Percentiles rank a stretch among this genome's conserved stretches.
These are phyloP conservation scores for Pantherophis vulpinus DNA, from an alignment of 2,797 vertebrate species.

Conservation along the genomic window DNA sequence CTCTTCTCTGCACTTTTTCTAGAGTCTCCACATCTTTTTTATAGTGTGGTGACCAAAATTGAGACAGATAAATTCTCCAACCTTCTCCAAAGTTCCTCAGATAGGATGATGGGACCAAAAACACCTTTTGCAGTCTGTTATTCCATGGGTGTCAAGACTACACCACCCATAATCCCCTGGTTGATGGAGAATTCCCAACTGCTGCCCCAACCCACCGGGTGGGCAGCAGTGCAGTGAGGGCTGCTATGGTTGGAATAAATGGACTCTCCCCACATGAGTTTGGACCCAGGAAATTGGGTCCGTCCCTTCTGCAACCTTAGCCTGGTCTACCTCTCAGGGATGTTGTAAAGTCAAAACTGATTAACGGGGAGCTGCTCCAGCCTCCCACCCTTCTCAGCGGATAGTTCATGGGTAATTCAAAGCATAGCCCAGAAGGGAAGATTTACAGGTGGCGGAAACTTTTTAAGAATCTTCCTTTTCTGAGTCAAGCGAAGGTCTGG, in stretches of 20 bases:
- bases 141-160: not conserved
- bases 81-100: not conserved
- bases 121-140: not conserved
- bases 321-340: not conserved
- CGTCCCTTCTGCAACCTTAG: not conserved
- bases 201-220: not conserved
- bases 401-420: not conserved
- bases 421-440: not conserved
- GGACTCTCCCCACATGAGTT: not conserved
- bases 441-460: not conserved
- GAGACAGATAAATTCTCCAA: not conserved
- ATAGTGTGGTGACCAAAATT: not conserved
- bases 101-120: not conserved
- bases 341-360: not conserved
- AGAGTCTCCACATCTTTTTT: not conserved
- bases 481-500: not conserved
- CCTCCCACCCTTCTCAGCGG: not conserved
- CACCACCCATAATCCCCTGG: not conserved
- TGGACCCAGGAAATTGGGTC: not conserved
- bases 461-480: not conserved
- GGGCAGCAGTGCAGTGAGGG: not conserved
- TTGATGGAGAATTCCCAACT: not conserved
- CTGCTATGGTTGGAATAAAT: not conserved
- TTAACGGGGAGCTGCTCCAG: too few relatives aligned
- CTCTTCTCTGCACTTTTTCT: not conserved